Conservation (phyloP, 2,888 invertebrate genomes). For the Epirrhoe alternata region DNA sequence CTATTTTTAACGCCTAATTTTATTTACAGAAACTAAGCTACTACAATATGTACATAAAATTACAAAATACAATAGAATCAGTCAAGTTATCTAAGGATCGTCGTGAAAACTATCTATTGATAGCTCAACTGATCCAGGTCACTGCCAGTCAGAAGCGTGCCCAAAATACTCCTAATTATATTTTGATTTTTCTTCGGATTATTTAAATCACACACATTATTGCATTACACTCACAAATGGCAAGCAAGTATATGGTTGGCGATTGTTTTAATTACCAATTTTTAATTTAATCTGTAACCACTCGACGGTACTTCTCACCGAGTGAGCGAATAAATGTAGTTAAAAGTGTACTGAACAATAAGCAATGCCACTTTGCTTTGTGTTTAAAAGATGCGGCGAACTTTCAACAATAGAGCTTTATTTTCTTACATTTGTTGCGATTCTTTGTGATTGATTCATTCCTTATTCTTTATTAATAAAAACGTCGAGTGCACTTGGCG, state of each 20-base stretch:
- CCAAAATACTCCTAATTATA: too few species aligned
- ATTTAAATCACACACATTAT: too few species aligned
- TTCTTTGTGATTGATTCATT: constrained; percentile 70
- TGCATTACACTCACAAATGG: too few species aligned
- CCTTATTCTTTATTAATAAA: constrained; percentile 58
- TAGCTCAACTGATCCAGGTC: too few species aligned
- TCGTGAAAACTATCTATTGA: too few species aligned
- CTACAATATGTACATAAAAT: too few species aligned
- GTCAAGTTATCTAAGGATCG: too few species aligned
- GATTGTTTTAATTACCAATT: constrained; percentile 22
- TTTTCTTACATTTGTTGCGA: constrained; percentile 80
- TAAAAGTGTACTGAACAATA: constrained; percentile 70
- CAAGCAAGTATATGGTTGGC: constrained; percentile 2
- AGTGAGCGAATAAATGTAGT: constrained; percentile 45
- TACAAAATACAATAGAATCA: too few species aligned
- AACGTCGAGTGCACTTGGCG: constrained; percentile 60
- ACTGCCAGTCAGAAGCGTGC: too few species aligned
- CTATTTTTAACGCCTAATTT: too few species aligned
- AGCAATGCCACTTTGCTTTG: constrained; percentile 69
- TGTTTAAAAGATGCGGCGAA: constrained; percentile 70
- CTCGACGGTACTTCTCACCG: constrained; percentile 52
- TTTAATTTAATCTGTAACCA: constrained; percentile 58
- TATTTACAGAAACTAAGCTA: too few species aligned
- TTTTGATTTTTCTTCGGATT: too few species aligned
- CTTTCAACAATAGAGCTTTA: constrained; percentile 67